Conservation (phyloP, 1,140 invertebrate genomes). For the Anoplophora glabripennis region DNA sequence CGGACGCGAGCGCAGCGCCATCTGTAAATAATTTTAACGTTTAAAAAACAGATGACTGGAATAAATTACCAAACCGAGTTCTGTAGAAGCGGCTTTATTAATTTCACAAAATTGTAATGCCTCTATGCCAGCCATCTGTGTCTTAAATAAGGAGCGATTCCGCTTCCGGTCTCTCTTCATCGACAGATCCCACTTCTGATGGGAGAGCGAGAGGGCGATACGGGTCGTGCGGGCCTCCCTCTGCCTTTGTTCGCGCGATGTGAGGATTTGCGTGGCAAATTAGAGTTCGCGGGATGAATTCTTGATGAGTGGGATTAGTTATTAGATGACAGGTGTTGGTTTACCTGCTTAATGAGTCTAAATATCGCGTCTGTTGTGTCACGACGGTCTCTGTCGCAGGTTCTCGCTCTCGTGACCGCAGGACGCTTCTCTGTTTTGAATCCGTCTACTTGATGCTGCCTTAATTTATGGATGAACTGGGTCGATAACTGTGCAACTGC, state of each 20-base stretch:
- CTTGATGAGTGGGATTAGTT: constrained; percentile 38
- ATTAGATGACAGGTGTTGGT: constrained; percentile 36
- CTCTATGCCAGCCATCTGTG: constrained; percentile 20
- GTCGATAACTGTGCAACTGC: no score
- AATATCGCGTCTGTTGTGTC: constrained; percentile 15
- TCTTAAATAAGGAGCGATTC: constrained; percentile 5
- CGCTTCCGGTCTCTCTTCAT: not conserved
- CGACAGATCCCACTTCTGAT: not conserved
- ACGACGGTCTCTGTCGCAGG: not conserved
- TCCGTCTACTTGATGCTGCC: no score
- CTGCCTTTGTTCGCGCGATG: constrained; percentile 16
- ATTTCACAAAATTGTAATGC: constrained; percentile 24
- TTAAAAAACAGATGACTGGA: constrained; percentile 11
- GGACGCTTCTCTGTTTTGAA: no score
- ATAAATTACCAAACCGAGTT: constrained; percentile 20
- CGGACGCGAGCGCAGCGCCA: constrained; percentile 3
- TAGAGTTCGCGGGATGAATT: constrained; percentile 41
- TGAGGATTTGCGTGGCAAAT: constrained; percentile 39
- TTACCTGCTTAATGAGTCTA: constrained; percentile 26
- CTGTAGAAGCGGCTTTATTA: constrained; percentile 22
- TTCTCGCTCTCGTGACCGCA: not conserved
- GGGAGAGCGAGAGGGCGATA: not conserved
- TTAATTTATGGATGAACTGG: no score
- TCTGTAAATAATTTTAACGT: constrained; percentile 20
- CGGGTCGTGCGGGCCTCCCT: constrained; percentile 2